Evolutionary conservation across 2,888 invertebrate genomes (phyloP).

Genomic region (Archips crataeganus): DNA sequence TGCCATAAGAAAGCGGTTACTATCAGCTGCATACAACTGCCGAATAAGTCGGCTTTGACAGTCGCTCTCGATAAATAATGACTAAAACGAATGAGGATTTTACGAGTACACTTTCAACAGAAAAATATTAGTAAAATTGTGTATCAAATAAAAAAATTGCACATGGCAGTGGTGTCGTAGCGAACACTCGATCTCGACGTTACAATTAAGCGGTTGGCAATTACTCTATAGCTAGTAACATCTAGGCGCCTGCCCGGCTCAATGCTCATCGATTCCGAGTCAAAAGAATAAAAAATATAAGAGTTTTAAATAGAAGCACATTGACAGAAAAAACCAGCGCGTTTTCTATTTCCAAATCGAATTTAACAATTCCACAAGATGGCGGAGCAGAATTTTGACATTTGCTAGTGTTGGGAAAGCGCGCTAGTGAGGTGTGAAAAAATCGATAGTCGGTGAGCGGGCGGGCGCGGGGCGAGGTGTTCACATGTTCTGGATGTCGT

Average conservation of each 20-base stretch:
- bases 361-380: constrained; percentile 45
- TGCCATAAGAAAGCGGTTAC: constrained; percentile 58
- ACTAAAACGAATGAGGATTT: constrained; percentile 70
- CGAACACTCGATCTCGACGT: constrained; percentile 77
- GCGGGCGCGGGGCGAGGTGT: constrained; percentile 66
- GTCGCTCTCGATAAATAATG: constrained; percentile 74
- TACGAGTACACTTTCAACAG: constrained; percentile 65
- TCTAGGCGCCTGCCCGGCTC: constrained; percentile 72
- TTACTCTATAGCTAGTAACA: constrained; percentile 80
- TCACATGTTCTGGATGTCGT: constrained; percentile 99
- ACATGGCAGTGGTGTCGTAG: constrained; percentile 83
- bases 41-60: constrained; percentile 54
- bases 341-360: constrained; percentile 43
- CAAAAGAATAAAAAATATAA: constrained; percentile 45
- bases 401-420: constrained; percentile 45
- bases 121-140: constrained; percentile 71
- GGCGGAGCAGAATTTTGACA: constrained; percentile 48
- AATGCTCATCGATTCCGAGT: constrained; percentile 49
- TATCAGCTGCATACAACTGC: constrained; percentile 67
- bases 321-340: constrained; percentile 38
- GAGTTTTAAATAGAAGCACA: constrained; percentile 40
- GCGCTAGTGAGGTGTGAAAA: constrained; percentile 49
- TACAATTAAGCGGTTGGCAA: constrained; percentile 82
- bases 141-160: constrained; percentile 77
- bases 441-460: constrained; percentile 45